A percentile compares a stretch with the other conserved stretches of the same genome.
Conservation (phyloP, 2,113 vertebrate genomes). For the Sitta europaea region DNA sequence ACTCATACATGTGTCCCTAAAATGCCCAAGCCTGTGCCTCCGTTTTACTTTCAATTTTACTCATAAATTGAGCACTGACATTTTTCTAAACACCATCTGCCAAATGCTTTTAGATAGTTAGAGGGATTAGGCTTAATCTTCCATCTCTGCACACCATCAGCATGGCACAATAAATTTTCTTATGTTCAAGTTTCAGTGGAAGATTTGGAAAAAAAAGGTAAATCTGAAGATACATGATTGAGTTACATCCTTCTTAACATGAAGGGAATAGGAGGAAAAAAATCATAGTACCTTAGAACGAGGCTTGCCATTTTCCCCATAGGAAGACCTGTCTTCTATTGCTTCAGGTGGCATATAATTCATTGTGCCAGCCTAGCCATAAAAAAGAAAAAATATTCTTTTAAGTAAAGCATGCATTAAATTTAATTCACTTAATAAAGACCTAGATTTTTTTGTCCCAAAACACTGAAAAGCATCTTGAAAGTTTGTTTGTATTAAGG, state of each 20-base stretch:
- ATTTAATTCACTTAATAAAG: not conserved
- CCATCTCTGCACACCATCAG: not conserved
- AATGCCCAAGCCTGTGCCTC: not conserved
- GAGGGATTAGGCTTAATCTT: not conserved
- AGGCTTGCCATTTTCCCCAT: conserved; percentile 81
- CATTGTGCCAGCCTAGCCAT: conserved; percentile 87
- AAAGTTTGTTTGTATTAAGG: not conserved
- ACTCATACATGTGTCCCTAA: not conserved
- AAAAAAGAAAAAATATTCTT: not conserved
- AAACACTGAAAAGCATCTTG: not conserved
- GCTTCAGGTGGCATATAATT: conserved; percentile 98
- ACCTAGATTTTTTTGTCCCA: not conserved
- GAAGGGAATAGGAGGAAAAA: not conserved
- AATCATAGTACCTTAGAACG: conserved; percentile 84
- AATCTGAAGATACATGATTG: not conserved
- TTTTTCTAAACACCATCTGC: not conserved
- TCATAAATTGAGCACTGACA: not conserved
- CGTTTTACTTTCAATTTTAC: not conserved
- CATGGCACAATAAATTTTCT: not conserved
- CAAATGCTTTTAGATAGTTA: not conserved
- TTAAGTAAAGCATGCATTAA: not conserved
- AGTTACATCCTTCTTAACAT: not conserved
- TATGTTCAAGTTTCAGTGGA: not conserved
- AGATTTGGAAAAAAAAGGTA: not conserved
- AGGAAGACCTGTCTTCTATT: conserved; percentile 90